Evolutionary conservation across 2,888 invertebrate species (phyloP).

Genomic region (Venustoraphidia nigricollis): DNA sequence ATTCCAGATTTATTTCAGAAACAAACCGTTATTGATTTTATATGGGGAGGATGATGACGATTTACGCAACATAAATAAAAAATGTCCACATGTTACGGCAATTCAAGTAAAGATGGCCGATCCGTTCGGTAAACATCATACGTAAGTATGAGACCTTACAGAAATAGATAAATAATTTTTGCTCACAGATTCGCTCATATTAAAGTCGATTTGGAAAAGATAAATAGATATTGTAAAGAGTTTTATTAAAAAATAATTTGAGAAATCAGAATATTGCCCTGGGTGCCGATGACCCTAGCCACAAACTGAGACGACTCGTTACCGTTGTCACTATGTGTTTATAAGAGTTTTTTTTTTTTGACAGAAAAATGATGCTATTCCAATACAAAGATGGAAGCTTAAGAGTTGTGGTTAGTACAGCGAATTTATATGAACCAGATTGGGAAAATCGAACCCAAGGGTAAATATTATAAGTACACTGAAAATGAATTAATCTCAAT

Average conservation of each 20-base stretch:
- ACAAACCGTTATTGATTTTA: conserved; percentile 54
- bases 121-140: conserved; percentile 76
- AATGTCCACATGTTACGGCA: conserved; percentile 44
- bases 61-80: conserved; percentile 30
- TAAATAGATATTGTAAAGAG: too few species aligned
- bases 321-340: too few species aligned
- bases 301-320: too few species aligned
- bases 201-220: too few species aligned
- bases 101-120: conserved; percentile 56
- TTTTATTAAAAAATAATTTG: too few species aligned
- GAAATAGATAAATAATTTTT: neutral
- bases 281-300: neutral
- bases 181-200: neutral
- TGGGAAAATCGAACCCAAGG: conserved; percentile 94
- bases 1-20: conserved; percentile 28
- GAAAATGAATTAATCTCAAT: neutral
- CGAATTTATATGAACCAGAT: conserved; percentile 80
- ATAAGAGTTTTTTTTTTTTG: too few species aligned
- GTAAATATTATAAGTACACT: conserved; percentile 26
- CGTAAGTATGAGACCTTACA: conserved; percentile 35
- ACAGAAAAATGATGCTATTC: conserved; percentile 74
- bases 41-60: conserved; percentile 59
- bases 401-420: conserved; percentile 77
- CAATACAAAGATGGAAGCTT: conserved; percentile 69
- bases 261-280: neutral